Evolutionary conservation across 2,797 vertebrate genomes (phyloP).

Genomic region (Mormyrus hasselquistii): DNA sequence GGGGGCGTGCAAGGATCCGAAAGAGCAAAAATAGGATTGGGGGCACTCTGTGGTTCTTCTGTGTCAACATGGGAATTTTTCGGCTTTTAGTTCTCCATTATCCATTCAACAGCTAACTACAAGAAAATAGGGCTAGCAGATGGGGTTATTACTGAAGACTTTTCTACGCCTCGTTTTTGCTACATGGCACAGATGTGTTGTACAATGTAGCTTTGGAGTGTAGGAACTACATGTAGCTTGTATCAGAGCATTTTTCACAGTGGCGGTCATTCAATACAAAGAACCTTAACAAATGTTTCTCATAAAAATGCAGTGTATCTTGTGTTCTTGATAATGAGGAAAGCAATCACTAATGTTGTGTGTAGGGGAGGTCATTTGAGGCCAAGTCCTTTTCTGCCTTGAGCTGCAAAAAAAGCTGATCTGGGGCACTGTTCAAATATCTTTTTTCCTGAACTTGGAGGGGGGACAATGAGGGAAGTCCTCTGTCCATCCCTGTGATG

Average conservation of each 20-base stretch:
- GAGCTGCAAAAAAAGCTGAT: conserved; percentile 20
- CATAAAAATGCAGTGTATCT: not conserved
- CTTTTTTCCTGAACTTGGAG: conserved; percentile 49
- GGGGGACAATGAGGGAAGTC: conserved; percentile 46
- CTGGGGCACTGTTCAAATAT: conserved; percentile 38
- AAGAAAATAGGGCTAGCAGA: not conserved
- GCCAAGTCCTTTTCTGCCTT: not conserved
- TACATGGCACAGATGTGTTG: not conserved
- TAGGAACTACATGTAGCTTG: not conserved
- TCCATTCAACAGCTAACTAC: conserved; percentile 5
- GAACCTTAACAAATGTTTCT: not conserved
- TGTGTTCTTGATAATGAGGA: not conserved
- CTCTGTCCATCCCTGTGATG: conserved; percentile 46
- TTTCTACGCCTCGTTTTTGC: not conserved
- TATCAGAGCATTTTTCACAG: not conserved
- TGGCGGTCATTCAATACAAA: not conserved
- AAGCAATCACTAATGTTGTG: not conserved
- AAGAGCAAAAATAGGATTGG: not conserved
- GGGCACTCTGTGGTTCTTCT: conserved; percentile 19
- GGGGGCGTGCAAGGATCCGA: conserved; percentile 33
- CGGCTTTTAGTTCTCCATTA: conserved; percentile 20
- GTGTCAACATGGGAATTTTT: conserved; percentile 21
- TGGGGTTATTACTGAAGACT: not conserved
- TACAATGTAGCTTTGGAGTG: not conserved
- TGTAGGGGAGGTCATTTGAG: not conserved